Conservation (phyloP, 2,113 vertebrate species). For the Anguilla rostrata region DNA sequence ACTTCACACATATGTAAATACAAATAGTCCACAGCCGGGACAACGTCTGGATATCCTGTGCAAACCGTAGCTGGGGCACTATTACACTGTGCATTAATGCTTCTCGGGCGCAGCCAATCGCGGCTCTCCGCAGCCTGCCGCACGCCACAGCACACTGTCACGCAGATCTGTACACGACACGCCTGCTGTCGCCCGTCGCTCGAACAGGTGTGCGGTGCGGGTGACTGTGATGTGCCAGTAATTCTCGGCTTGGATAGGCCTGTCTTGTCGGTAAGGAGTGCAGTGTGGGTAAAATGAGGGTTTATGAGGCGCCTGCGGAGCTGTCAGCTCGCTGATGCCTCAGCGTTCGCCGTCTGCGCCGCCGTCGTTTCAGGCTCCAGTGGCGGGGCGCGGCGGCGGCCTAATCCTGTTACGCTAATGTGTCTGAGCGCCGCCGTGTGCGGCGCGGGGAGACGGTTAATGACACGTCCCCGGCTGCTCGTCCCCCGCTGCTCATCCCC, state of each 20-base stretch:
- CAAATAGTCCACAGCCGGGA: not conserved
- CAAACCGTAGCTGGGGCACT: not conserved
- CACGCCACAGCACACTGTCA: not conserved
- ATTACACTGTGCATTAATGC: not conserved
- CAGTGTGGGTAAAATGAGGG: conserved; percentile 15
- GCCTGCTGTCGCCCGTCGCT: not conserved
- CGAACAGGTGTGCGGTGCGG: not conserved
- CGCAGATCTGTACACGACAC: not conserved
- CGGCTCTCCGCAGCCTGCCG: not conserved
- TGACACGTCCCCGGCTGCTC: not conserved
- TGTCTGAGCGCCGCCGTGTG: not conserved
- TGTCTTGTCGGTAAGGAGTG: not conserved
- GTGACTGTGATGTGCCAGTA: not conserved
- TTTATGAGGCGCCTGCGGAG: not conserved
- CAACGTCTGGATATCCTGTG: not conserved
- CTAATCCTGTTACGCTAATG: conserved; percentile 32
- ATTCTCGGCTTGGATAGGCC: not conserved
- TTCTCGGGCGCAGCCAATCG: not conserved
- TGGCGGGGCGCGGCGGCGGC: not conserved
- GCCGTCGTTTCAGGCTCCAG: conserved; percentile 2
- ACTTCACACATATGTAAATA: not conserved
- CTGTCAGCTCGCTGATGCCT: not conserved
- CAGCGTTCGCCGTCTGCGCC: not conserved
- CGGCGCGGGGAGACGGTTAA: conserved; percentile 18
- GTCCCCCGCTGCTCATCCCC: not conserved